Evolutionary conservation across 2,797 vertebrate species (phyloP), one percentile per base, ranked within the genome.

Genomic region (Hephaestus fuliginosus): DNA sequence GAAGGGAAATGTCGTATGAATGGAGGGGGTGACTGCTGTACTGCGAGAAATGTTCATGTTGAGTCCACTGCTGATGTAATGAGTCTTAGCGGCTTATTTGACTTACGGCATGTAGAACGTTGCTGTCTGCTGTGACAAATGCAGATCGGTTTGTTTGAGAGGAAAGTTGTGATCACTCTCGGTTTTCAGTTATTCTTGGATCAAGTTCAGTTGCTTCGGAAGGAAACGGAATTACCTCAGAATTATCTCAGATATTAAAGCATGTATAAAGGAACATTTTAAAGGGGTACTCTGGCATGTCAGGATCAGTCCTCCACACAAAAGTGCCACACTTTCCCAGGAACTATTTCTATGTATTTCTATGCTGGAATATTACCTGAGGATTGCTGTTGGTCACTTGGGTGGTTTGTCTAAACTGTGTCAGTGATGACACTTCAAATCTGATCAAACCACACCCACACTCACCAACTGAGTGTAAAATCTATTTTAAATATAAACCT

Each of bases 51-150:
- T 57, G 20, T 72, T 64, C 25, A 33, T 36, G 3, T 69, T 69
- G 60, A 81, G 74, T 70, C 39, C 25, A 61, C 28, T 56, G 71
- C 60, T 62, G 63, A 65, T 65, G 17, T 72, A 53, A 72, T 63
- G 44, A 66, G 52, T 73, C 52, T 64, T 52, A 69, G 13, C 2
- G 7, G 36, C 44, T 86, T 70, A 82, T 49, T 78, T 81, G 33
- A 61, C 60, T 65, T 13, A 30, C 15, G 39, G 70, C 11, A 20
- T 6, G 4, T 36, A 49, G 43, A 30, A 55, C 39, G 20, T 43
- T 58, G 7, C 56, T 55, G 53, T 52, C 48, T 67, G 33, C 22
- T 17, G 51, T 71, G 58, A 70, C 66, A 70, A 51, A 44, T 60
- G 39, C 41, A 60, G 39, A 66, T 74, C 52, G 63, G 10, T 36